Percentiles rank a stretch among this genome's conserved stretches.
phyloP scores from a whole-genome alignment of 2,888 invertebrate genomes.

The Tetragnatha montana region DNA sequence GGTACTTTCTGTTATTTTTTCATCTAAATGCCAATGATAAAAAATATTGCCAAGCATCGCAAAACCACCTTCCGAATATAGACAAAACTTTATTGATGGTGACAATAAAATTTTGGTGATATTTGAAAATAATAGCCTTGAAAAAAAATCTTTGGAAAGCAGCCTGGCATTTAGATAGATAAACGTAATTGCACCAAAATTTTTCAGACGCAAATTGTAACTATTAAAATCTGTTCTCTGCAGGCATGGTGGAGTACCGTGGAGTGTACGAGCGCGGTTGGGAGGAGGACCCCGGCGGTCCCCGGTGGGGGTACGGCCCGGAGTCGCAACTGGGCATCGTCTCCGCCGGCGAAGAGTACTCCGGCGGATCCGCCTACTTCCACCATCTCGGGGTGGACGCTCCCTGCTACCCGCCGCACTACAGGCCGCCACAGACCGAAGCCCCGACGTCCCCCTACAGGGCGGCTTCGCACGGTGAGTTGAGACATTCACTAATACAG shows the following conservation, averaged over 20 bases:
- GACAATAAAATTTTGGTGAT: too few relatives aligned
- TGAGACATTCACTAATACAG: too few relatives aligned
- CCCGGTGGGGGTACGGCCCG: conserved; percentile 58
- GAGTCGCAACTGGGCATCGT: conserved; percentile 52
- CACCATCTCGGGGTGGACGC: conserved; percentile 27
- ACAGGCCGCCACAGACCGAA: conserved; percentile 28
- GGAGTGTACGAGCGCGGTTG: conserved; percentile 45
- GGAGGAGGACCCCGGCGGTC: conserved; percentile 41
- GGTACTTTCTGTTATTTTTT: too few relatives aligned
- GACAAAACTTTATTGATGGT: too few relatives aligned
- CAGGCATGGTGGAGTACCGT: conserved; percentile 40
- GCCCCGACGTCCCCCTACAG: conserved; percentile 10
- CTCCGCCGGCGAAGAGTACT: conserved; percentile 24
- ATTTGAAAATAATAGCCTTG: neutral
- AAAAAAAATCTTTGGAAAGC: too few relatives aligned
- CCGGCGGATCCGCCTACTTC: conserved; percentile 14
- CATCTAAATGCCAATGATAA: too few relatives aligned
- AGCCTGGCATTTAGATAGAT: too few relatives aligned
- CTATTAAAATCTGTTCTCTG: too few relatives aligned
- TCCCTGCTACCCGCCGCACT: conserved; percentile 41
- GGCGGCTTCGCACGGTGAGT: conserved; percentile 36
- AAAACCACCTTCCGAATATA: too few relatives aligned
- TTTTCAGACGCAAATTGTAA: too few relatives aligned
- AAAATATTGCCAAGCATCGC: too few relatives aligned
- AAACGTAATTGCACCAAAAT: too few relatives aligned